Evolutionary conservation across 2,113 vertebrate species (phyloP).

Genomic region (Xiphorhynchus elegans): DNA sequence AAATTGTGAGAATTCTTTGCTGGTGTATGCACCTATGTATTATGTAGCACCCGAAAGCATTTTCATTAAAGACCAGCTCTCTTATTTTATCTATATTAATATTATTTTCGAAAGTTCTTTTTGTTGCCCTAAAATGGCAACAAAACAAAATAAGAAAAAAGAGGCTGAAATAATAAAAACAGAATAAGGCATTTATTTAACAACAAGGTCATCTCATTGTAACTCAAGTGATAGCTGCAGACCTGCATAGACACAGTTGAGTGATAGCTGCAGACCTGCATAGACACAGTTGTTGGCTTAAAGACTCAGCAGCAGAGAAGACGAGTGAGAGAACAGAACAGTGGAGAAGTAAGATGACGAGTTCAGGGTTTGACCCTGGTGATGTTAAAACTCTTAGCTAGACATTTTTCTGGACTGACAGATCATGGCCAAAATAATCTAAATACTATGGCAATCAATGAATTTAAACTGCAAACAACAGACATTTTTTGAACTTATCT

Average conservation of each 20-base stretch:
- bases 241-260: not conserved
- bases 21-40: no score
- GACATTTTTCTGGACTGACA: not conserved
- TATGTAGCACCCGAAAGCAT: no score
- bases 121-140: no score
- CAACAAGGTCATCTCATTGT: not conserved
- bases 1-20: no score
- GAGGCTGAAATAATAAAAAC: not conserved
- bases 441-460: not conserved
- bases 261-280: not conserved
- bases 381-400: not conserved
- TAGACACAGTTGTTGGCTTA: not conserved
- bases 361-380: not conserved
- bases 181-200: not conserved
- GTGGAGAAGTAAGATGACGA: not conserved
- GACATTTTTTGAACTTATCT: not conserved
- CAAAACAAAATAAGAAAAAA: not conserved
- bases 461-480: not conserved
- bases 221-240: not conserved
- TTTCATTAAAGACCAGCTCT: no score
- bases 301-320: not conserved
- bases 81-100: no score
- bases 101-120: no score
- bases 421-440: not conserved
- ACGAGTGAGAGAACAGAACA: not conserved